Evolutionary conservation across 2,113 vertebrate genomes (phyloP), one percentile per base, ranked within the genome.

Genomic region (Lanius ludovicianus): DNA sequence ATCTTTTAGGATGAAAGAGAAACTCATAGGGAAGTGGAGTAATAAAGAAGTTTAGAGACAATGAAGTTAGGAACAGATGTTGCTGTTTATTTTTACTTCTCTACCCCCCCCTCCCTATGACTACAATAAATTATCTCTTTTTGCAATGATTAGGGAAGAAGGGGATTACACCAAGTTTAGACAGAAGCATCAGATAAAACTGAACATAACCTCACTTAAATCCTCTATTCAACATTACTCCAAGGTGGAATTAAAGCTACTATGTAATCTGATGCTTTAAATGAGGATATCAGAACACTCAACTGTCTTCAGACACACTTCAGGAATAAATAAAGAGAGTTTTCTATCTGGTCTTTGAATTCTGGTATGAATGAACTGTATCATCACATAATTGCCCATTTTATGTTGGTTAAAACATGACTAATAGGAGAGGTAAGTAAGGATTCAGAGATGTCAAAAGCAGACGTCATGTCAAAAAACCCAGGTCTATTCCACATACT

Each of bases 111-210:
- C 25, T 49, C 46, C 4, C 22, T 63, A 23, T 64, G 37, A 91
- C 91, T 89, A 85, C 35, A 93, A 96, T 85, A 73, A 85, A 90
- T 95, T 63, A 63, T 77, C n/a, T 90, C 31, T 59, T 91, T 69
- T 77, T 88, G 22, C 22, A 88, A 25, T 63, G 15, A 86, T 80
- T 90, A 95, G 30, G 33, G 52, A 95, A 86, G 63, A 82, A 47
- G 41, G 8, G 47, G 60, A 91, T 91, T 95, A 94, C 46, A 85
- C 50, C 13, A 82, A 95, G 57, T 63, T 80, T 88, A 89, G 59
- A 90, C 78, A 91, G 71, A 90, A 94, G 67, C 42, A 88, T 65
- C 47, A 92, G 75, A 84, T 90, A 80, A 89, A 94, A 60, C 23
- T 52, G 49, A 73, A 63, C 74, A 70, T 83, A 85, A 91, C 5